Base-by-base conservation (phyloP, 2,888 invertebrate genomes). In the Lasioglossum figueresi region DNA sequence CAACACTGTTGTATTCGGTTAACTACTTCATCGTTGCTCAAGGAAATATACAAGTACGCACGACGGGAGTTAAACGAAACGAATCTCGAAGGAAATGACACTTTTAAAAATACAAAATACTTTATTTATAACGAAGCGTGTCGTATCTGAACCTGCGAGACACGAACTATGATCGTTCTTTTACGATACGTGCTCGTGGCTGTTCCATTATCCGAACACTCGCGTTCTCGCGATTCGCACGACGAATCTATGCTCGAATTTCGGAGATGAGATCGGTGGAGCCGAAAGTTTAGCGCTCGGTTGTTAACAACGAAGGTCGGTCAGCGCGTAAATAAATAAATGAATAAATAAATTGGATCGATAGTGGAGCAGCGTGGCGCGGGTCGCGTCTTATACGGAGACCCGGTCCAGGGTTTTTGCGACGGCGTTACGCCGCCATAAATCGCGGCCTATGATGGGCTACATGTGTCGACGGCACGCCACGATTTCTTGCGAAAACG, bases 401-500 rank as follows among this genome's bases (percentile, higher is more conserved):
- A 87, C 90, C 86, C 90, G 88, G 80, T 59, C 81, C 72, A 81
- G 56, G 90, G 88, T 94, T 94, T 94, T 94, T 94, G 91, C 88
- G 82, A 86, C 89, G 92, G 93, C 92, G 92, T 93, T 93, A 93
- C 93, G 91, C 91, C 91, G 94, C 93, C 92, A 94, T 95, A 94
- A 95, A 94, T 95, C 94, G 93, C 91, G 89, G 90, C 91, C 94
- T 94, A 94, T 95, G 94, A 94, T 94, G 94, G 94, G 93, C 93
- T 93, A 95, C 94, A 94, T 94, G 94, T 94, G 94, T 94, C 93
- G 93, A 93, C 93, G 93, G 93, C 94, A 93, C 93, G 93, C 93
- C 93, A 93, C 93, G 92, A 91, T 94, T 95, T 94, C 94, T 94
- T 94, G 93, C 93, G 92, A 94, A 93, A 93, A 95, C 94, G 94